A percentile compares a stretch with the other conserved stretches of the same genome.
Conservation (phyloP, 2,113 vertebrate genomes). For the Grammomys surdaster region DNA sequence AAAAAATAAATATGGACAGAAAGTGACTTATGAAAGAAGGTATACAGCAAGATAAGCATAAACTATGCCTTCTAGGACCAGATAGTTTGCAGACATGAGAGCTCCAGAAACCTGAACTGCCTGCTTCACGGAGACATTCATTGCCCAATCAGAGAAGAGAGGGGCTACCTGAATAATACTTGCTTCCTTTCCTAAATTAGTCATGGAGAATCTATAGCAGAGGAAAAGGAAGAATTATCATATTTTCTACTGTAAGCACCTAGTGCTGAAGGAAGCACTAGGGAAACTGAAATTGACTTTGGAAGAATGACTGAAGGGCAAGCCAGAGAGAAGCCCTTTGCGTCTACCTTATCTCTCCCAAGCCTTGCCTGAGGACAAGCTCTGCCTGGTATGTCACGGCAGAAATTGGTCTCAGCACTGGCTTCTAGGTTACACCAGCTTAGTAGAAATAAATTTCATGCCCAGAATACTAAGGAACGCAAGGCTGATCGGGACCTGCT, state of each 20-base stretch:
- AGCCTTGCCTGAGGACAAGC: neutral
- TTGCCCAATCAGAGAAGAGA: neutral
- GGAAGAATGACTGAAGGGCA: neutral
- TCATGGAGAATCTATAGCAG: neutral
- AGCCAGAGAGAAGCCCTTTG: neutral
- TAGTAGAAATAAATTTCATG: neutral
- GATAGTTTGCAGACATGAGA: neutral
- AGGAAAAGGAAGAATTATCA: neutral
- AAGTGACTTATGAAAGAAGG: neutral
- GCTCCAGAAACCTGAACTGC: neutral
- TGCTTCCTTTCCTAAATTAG: neutral
- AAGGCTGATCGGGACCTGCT: neutral
- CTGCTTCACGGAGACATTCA: neutral
- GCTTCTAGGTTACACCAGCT: neutral
- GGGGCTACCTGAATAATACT: neutral
- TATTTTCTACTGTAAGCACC: neutral
- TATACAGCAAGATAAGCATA: neutral
- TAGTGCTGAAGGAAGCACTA: neutral
- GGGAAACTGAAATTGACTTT: constrained; percentile 22
- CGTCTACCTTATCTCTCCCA: neutral
- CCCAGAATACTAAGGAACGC: neutral
- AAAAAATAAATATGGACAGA: neutral
- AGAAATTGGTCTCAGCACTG: neutral
- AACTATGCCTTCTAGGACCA: neutral
- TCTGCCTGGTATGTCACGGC: neutral